Conservation (phyloP, 2,888 invertebrate species). For the Drosophila antonietae region DNA sequence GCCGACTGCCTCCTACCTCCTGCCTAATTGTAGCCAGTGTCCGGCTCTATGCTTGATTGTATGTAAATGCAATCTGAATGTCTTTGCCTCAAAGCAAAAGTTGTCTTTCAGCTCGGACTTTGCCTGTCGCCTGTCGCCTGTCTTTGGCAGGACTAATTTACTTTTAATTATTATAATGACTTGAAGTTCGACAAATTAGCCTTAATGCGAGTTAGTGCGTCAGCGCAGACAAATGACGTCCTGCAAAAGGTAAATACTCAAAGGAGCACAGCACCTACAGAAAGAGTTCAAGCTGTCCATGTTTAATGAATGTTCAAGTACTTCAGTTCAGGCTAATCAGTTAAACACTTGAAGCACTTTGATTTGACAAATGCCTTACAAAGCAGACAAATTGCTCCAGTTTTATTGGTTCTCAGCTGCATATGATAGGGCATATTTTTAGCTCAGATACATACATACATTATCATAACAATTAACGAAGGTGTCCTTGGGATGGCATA, state of each 20-base stretch:
- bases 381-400: neutral
- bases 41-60: conserved; percentile 68
- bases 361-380: neutral
- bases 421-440: neutral
- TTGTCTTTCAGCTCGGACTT: conserved; percentile 38
- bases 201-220: conserved; percentile 58
- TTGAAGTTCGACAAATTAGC: conserved; percentile 75
- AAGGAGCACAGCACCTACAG: conserved; percentile 9
- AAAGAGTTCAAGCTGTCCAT: conserved; percentile 17
- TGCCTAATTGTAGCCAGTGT: conserved; percentile 64
- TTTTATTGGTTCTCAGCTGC: too few species aligned
- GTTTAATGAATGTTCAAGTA: conserved; percentile 33
- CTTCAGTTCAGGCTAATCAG: conserved; percentile 38
- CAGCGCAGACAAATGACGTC: conserved; percentile 51
- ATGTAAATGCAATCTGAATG: conserved; percentile 76
- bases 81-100: conserved; percentile 65
- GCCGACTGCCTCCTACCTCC: neutral
- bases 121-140: conserved; percentile 15
- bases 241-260: conserved; percentile 53
- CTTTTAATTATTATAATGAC: conserved; percentile 81
- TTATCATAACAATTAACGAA: conserved; percentile 34
- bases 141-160: conserved; percentile 70
- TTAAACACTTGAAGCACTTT: conserved; percentile 5
- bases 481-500: conserved; percentile 28
- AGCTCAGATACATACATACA: neutral